Conservation (phyloP, 1,140 invertebrate genomes). For the Dendrolimus kikuchii region DNA sequence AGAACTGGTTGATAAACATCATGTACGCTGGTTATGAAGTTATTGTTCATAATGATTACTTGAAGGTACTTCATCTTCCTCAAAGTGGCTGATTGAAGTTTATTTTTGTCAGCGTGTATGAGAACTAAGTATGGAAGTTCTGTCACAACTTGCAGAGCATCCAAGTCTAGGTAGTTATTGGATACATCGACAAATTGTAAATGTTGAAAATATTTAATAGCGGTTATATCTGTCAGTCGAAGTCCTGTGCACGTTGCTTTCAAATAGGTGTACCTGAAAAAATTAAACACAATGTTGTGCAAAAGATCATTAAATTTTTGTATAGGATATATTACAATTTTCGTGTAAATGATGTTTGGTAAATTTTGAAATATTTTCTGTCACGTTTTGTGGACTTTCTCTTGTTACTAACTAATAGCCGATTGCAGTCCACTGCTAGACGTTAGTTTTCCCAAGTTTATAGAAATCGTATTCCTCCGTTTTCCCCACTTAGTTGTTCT, state of each 20-base stretch:
- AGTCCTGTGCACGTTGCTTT: constrained; percentile 56
- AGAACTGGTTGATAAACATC: constrained; percentile 70
- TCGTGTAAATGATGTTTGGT: too few species aligned
- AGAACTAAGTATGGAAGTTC: constrained; percentile 67
- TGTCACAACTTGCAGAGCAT: constrained; percentile 59
- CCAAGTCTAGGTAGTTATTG: constrained; percentile 62
- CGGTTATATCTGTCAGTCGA: constrained; percentile 63
- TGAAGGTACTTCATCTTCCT: constrained; percentile 71
- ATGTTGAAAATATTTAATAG: constrained; percentile 65
- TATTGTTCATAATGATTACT: constrained; percentile 69
- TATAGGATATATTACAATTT: too few species aligned
- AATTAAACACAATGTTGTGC: not conserved
- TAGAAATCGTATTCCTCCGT: too few species aligned
- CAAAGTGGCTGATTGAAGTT: constrained; percentile 56
- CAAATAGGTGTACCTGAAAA: constrained; percentile 61
- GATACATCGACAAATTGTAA: constrained; percentile 72
- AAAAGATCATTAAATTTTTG: constrained; percentile 3
- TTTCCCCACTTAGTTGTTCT: too few species aligned
- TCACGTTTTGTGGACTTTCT: too few species aligned
- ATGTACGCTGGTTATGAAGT: constrained; percentile 57
- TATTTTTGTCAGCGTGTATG: constrained; percentile 70
- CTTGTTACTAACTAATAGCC: too few species aligned
- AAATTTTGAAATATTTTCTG: too few species aligned
- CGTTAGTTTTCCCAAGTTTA: too few species aligned
- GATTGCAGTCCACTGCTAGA: too few species aligned